Base-by-base conservation (phyloP, 2,888 invertebrate species). In the Deilephila elpenor region DNA sequence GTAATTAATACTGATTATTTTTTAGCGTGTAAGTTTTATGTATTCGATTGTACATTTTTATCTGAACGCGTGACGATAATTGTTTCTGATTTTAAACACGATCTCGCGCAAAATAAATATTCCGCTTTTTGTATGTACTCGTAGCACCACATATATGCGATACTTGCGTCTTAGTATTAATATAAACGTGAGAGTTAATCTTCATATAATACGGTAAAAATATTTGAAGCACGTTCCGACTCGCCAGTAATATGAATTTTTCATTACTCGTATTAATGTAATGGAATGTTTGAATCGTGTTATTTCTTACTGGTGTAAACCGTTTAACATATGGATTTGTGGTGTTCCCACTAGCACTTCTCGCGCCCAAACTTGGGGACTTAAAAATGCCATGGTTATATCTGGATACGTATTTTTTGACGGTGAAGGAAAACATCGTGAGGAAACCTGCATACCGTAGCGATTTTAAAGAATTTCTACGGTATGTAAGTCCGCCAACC, bases 21-120 rank as follows among this genome's bases (percentile, higher is more conserved):
- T 44, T 44, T 44, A 14, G 1, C 44, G 11, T 37, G 6, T 62
- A 44, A 44, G 64, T 37, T 44, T 64, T 64, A 3, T 64, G 37
- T 20, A 64, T 64, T 64, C 44, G 37, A 44, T 44, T 64, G 64
- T 64, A 44, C 20, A 25, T 44, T 44, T 44, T 37, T 20, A 64
- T 64, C 44, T 8, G 37, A 44, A 44, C 64, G 64, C 64, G 44
- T 64, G 64, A 44, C 44, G 37, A 20, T 64, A 64, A 64, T 64
- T 20, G 44, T 64, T 64, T 64, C 64, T 64, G 37, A 34, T 44
- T 64, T 20, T 37, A 64, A 64, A 64, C 37, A 64, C 64, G 37
- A 64, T 64, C 37, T 64, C 20, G 37, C 44, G 37, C 44, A 64
- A 64, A 44, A 37, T 64, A 64, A 37, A 62, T 20, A 64, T 64